These are phyloP conservation scores for Ophion slaviceki DNA, from an alignment of 2,888 invertebrate species.

Conservation along the genomic window DNA sequence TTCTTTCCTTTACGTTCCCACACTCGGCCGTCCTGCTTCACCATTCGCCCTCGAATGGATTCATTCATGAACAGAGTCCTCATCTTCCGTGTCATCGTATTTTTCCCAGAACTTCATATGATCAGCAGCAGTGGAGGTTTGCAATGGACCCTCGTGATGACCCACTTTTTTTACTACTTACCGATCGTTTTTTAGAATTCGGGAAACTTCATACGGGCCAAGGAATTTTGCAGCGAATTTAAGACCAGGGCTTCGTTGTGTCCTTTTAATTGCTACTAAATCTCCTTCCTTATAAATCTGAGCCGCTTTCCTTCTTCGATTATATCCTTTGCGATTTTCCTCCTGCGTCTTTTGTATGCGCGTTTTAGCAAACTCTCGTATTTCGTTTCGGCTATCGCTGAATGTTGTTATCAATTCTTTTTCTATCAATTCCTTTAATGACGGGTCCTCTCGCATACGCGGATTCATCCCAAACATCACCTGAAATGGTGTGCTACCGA, in stretches of 20 bases:
- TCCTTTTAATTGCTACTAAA: slow-evolving; percentile 9
- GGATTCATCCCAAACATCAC: slow-evolving; percentile 15
- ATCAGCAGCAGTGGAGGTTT: slow-evolving; percentile 17
- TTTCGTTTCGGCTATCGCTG: not conserved
- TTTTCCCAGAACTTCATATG: slow-evolving; percentile 7
- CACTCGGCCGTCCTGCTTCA: not conserved
- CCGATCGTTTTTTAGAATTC: not conserved
- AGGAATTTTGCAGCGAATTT: slow-evolving; percentile 15
- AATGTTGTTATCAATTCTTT: not conserved
- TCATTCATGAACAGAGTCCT: not conserved
- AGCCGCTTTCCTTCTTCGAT: slow-evolving; percentile 11
- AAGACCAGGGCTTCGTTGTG: slow-evolving; percentile 27
- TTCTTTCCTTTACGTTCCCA: too few relatives aligned
- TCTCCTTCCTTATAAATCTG: slow-evolving; percentile 15
- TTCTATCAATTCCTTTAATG: not conserved
- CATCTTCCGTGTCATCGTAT: slow-evolving; percentile 12
- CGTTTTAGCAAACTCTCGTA: not conserved
- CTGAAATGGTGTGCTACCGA: slow-evolving; percentile 11
- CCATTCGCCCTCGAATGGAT: not conserved
- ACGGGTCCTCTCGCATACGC: not conserved
- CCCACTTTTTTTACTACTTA: slow-evolving; percentile 7
- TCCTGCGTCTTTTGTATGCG: slow-evolving; percentile 28
- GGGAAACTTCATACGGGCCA: not conserved
- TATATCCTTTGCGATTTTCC: slow-evolving; percentile 11
- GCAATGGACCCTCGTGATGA: slow-evolving; percentile 24